Conservation (phyloP, 2,888 invertebrate species). For the Branchipolynoe longqiensis region DNA sequence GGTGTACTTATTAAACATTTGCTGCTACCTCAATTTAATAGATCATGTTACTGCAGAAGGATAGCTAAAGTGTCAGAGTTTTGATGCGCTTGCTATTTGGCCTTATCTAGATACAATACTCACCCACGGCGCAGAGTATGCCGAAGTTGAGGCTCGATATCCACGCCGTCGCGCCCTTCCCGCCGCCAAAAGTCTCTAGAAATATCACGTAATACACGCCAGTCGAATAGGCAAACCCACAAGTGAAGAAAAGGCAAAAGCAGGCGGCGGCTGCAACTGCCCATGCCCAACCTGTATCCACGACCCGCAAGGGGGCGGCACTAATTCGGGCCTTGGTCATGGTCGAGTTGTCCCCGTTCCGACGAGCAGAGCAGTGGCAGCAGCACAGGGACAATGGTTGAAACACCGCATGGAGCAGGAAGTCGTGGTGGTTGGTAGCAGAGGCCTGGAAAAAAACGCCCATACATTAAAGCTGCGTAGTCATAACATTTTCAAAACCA, state of each 20-base stretch:
- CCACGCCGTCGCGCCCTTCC: constrained; percentile 34
- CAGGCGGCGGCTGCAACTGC: constrained; percentile 41
- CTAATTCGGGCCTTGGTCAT: constrained; percentile 34
- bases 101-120: no score
- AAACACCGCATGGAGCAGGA: no score
- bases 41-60: no score
- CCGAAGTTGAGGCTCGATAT: constrained; percentile 47
- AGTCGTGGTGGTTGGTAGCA: no score
- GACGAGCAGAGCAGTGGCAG: neutral
- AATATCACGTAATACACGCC: constrained; percentile 36
- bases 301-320: neutral
- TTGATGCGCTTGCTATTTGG: no score
- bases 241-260: constrained; percentile 49
- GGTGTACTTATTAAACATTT: no score
- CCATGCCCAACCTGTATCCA: constrained; percentile 49
- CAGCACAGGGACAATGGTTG: neutral
- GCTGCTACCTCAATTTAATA: no score
- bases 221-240: constrained; percentile 35
- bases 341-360: neutral
- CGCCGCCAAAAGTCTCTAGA: constrained; percentile 21
- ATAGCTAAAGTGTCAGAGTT: no score
- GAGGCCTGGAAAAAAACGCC: no score
- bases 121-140: constrained; percentile 26
- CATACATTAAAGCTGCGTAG: no score
- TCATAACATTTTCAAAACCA: no score